Base-by-base conservation (phyloP, 2,113 vertebrate genomes). In the Gobio gobio region DNA sequence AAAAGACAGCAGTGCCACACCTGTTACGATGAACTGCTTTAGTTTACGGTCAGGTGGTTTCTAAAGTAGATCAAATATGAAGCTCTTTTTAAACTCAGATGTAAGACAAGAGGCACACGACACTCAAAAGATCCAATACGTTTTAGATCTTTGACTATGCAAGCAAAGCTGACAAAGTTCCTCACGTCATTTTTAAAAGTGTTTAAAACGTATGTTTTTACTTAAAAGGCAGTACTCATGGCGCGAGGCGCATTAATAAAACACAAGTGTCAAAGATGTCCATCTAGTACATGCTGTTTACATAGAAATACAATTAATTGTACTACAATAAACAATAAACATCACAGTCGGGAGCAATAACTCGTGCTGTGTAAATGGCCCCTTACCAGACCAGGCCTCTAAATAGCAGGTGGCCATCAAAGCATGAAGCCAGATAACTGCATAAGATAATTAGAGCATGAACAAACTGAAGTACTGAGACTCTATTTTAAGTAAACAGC, bases 381-480 rank as follows among this genome's bases (percentile, higher is more conserved):
- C 36, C 18, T 3, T 45, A 47, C 40, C n/a, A 7, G 43, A 84
- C 16, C n/a, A 36, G 61, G 13, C 36, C 76, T 84, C 83, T 64
- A 58, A 77, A 64, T 49, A 78, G 72, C 59, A 59, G 43, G 51
- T 82, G 82, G 45, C 74, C 66, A 85, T 40, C 83, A 78, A 82
- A 74, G 83, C 78, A 87, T 85, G 45, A 82, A 73, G 82, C 18
- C 56, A 86, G 76, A 59, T 43, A 59, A 83, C 72, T 86, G 43
- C 61, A 59, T 77, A 61, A 82, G 63, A 82, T 82, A 78, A 85
- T 83, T 85, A 88, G 45, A 88, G 85, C 78, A 78, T 86, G 82
- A 78, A 83, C 24, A 20, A 68, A 14, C 64, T 78, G 49, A 22
- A 40, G 14, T 2, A 14, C 20, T 72, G 36, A 33, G 54, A 68